Evolutionary conservation across 1,140 invertebrate genomes (phyloP), one percentile per base, ranked within the genome.

Genomic region (Chymomyza costata): DNA sequence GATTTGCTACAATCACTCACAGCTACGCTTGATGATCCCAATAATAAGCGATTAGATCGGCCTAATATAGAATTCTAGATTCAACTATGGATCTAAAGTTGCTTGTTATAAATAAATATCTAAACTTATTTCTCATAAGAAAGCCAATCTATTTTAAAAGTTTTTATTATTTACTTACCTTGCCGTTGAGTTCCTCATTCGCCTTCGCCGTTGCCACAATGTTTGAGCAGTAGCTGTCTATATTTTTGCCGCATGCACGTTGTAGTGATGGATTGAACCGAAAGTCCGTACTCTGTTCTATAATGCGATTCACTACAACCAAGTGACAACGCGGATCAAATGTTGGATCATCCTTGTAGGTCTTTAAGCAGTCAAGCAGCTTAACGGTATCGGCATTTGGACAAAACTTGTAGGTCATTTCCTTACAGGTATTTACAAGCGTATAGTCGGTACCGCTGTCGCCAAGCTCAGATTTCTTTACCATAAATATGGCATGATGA

Each of bases 271-370:
- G 94, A 88, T 99, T 98, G 38, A 99, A 92, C 62, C 97, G 90
- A 71, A 95, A 95, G 87, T 99, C 97, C 35, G 91, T 90, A 84
- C 95, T 96, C 87, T 97, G 95, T 85, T 96, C 95, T 47, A 96
- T 92, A 91, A 98, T 93, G 82, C 97, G 89, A 84, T 93, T 92
- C 6, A 95, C 88, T 2, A 99, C 92, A 8, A 98, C 89, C 41
- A 91, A 87, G 73, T 94, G 92, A 85, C 98, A 99, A 44, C 92
- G 92, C 45, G 91, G 89, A 83, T 97, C 93, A 87, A 97, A 98
- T 15, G 88, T 90, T 13, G 88, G 86, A 63, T 95, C 90, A 80
- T 97, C 91, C 82, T 94, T 94, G 65, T 94, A 90, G 57, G 88
- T 88, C 83, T 93, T 93, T 8, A 93, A 85, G 81, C 93, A 93